Percentiles rank a stretch among this genome's conserved stretches.
phyloP scores from a whole-genome alignment of 1,140 invertebrate genomes.

The Micrasema minimum region DNA sequence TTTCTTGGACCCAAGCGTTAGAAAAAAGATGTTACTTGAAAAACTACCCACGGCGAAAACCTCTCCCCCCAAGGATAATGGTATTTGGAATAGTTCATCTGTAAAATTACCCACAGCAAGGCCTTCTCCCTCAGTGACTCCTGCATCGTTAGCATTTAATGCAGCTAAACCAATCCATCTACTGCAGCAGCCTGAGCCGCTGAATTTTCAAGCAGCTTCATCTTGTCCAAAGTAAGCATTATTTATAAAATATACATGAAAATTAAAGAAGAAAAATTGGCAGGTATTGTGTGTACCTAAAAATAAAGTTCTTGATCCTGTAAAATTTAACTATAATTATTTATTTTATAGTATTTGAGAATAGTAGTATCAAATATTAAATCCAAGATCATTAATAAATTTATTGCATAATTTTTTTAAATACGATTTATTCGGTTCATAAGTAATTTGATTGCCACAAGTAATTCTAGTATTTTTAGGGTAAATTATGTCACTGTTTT shows the following conservation, averaged over 20 bases:
- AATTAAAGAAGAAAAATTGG: too few species aligned
- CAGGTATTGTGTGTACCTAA: too few species aligned
- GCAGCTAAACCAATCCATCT: slow-evolving; percentile 5
- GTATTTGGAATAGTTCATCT: slow-evolving; percentile 44
- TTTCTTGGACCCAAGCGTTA: slow-evolving; percentile 58
- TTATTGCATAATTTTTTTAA: too few species aligned
- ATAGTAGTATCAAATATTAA: too few species aligned
- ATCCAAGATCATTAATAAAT: too few species aligned
- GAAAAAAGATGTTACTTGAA: slow-evolving; percentile 32
- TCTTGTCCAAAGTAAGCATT: slow-evolving; percentile 39
- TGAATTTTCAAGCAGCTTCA: slow-evolving; percentile 17
- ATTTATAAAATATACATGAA: background rate
- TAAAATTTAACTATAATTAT: too few species aligned
- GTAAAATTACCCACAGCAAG: slow-evolving; percentile 1
- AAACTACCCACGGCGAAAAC: slow-evolving; percentile 31
- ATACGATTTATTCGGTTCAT: too few species aligned
- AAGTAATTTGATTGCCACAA: too few species aligned
- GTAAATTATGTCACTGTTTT: too few species aligned
- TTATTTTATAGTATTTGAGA: too few species aligned
- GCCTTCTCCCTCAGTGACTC: slow-evolving; percentile 5
- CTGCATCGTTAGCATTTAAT: slow-evolving; percentile 15
- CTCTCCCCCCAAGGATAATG: slow-evolving; percentile 37
- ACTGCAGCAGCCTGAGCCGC: background rate
- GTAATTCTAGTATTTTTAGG: too few species aligned
- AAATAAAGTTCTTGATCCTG: too few species aligned